Conservation (phyloP, 2,888 invertebrate species). For the Itoplectis maculator region DNA sequence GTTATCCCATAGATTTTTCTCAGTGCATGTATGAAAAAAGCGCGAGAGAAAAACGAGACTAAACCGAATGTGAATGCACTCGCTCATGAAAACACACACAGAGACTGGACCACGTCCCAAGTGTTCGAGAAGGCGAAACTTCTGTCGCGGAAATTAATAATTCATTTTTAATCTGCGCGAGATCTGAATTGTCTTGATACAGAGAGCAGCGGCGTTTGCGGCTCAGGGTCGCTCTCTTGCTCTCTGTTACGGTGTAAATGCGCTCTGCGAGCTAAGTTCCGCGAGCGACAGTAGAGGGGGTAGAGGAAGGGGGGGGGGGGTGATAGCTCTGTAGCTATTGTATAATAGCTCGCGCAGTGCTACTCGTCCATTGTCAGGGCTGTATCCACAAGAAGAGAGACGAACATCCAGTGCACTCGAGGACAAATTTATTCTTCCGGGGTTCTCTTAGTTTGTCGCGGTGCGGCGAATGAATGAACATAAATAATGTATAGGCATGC, state of each 20-base stretch:
- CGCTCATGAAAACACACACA: neutral
- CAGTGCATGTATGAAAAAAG: no score
- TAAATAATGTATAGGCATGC: conserved; percentile 67
- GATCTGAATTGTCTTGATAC: conserved; percentile 52
- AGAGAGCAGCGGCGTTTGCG: neutral
- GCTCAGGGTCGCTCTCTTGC: neutral
- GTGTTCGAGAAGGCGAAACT: conserved; percentile 19
- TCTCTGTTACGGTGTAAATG: conserved; percentile 26
- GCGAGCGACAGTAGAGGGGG: neutral
- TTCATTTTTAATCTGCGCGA: conserved; percentile 54
- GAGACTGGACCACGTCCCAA: neutral
- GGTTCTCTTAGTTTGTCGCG: conserved; percentile 47
- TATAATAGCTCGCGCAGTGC: conserved; percentile 36
- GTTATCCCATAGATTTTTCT: no score
- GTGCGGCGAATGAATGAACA: conserved; percentile 53
- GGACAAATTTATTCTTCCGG: conserved; percentile 68
- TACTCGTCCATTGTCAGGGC: conserved; percentile 5
- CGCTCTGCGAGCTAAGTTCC: conserved; percentile 42
- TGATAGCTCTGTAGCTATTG: conserved; percentile 4
- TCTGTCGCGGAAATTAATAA: conserved; percentile 33
- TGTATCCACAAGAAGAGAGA: conserved; percentile 22
- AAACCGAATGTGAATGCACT: no score
- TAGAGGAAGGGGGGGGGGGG: neutral
- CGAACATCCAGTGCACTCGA: conserved; percentile 57
- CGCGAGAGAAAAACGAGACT: no score